A percentile compares a stretch with the other conserved stretches of the same genome.
Evolutionary conservation across 2,797 vertebrate genomes (phyloP).

Genomic region (Hippoglossus hippoglossus): DNA sequence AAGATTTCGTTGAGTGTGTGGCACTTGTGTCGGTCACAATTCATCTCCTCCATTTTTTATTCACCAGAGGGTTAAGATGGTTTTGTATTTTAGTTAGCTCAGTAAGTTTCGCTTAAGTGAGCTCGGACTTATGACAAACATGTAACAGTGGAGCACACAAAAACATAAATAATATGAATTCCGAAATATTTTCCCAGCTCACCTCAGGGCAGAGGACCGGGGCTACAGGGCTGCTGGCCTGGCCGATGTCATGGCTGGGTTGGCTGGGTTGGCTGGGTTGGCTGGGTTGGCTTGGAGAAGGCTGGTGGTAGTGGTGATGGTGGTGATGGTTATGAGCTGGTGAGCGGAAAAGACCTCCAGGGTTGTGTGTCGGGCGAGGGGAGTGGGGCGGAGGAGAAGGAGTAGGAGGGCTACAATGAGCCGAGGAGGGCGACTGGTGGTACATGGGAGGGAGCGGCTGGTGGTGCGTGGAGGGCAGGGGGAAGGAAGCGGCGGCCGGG

Average conservation of each 20-base stretch:
- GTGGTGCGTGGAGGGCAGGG: conserved; percentile 81
- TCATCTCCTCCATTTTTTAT: conserved; percentile 25
- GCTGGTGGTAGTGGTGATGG: conserved; percentile 78
- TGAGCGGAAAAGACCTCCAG: conserved; percentile 88
- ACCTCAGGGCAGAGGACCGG: conserved; percentile 90
- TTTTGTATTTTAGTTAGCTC: neutral
- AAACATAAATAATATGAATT: neutral
- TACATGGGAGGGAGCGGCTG: conserved; percentile 83
- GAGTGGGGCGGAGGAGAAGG: conserved; percentile 81
- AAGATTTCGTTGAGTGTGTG: conserved; percentile 38
- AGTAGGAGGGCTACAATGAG: conserved; percentile 85
- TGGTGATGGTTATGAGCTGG: conserved; percentile 75
- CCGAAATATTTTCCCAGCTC: conserved; percentile 44
- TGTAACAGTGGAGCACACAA: neutral
- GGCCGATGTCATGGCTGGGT: conserved; percentile 79
- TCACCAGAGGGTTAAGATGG: conserved; percentile 19
- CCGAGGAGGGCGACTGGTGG: conserved; percentile 75
- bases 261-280: conserved; percentile 81
- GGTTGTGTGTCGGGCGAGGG: conserved; percentile 84
- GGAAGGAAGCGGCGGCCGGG: conserved; percentile 74
- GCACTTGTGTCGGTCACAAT: conserved; percentile 34
- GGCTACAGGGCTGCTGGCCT: conserved; percentile 82
- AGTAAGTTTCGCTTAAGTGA: neutral
- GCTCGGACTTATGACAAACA: neutral
- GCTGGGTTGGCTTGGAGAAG: conserved; percentile 82